phyloP scores from a whole-genome alignment of 2,113 vertebrate genomes.

The Pelodiscus sinensis region DNA sequence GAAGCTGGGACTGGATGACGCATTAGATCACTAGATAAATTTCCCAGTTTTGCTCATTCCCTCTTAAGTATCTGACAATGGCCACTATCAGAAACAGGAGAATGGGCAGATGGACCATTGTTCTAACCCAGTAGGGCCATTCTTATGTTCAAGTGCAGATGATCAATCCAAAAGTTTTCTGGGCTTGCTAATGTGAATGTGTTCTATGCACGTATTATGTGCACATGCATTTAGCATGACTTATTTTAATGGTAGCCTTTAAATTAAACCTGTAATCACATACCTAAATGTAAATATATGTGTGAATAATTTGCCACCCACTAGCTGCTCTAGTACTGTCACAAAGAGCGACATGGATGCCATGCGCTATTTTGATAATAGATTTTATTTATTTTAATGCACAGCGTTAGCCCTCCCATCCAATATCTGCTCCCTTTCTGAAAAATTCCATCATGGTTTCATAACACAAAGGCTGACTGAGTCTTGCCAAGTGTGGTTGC shows the following conservation, averaged over 20 bases:
- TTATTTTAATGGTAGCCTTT: not conserved
- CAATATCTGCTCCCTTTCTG: not conserved
- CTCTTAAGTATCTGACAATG: too few species aligned
- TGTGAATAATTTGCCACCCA: not conserved
- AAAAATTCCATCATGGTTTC: not conserved
- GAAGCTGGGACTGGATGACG: too few species aligned
- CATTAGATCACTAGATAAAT: too few species aligned
- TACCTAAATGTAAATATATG: not conserved
- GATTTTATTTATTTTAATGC: not conserved
- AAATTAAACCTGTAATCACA: not conserved
- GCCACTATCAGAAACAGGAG: too few species aligned
- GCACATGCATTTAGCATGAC: not conserved
- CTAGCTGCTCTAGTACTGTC: not conserved
- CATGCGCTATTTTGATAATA: not conserved
- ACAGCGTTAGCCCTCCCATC: not conserved
- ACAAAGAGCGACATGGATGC: too few species aligned
- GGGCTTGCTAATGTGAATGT: not conserved
- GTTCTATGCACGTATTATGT: not conserved
- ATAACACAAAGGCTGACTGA: not conserved
- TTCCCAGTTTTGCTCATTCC: too few species aligned
- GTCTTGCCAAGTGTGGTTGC: not conserved
- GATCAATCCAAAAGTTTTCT: too few species aligned
- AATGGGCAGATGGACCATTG: too few species aligned
- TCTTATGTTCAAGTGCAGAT: not conserved
- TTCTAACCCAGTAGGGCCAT: not conserved